phyloP scores from a whole-genome alignment of 2,888 invertebrate genomes.

The Platypus cylindrus region DNA sequence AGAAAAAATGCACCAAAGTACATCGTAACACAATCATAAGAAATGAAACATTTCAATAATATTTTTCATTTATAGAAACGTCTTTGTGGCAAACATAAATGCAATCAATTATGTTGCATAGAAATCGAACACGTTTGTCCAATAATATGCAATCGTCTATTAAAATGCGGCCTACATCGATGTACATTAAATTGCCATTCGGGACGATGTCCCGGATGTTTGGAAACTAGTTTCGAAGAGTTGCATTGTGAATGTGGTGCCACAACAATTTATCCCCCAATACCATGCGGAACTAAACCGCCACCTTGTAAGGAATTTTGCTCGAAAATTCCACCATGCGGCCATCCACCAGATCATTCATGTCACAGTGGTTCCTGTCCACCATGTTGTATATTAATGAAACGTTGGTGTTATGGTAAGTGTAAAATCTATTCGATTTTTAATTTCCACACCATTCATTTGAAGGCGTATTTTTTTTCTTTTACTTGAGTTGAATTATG shows the following conservation, averaged over 20 bases:
- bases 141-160: constrained; percentile 63
- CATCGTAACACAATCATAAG: constrained; percentile 2
- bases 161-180: constrained; percentile 79
- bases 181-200: constrained; percentile 85
- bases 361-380: constrained; percentile 74
- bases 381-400: constrained; percentile 77
- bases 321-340: constrained; percentile 60
- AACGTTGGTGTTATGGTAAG: constrained; percentile 57
- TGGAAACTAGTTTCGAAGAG: constrained; percentile 74
- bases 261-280: constrained; percentile 77
- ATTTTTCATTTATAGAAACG: constrained; percentile 44
- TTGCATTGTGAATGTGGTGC: constrained; percentile 83
- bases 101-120: constrained; percentile 80
- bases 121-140: constrained; percentile 78
- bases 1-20: constrained; percentile 81
- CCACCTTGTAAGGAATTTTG: constrained; percentile 74
- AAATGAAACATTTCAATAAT: neutral
- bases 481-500: neutral
- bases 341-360: constrained; percentile 69
- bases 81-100: constrained; percentile 80
- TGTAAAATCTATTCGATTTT: neutral
- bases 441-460: too few species aligned
- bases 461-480: too few species aligned
- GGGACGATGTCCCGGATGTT: constrained; percentile 70
- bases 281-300: constrained; percentile 80